A percentile compares a stretch with the other conserved stretches of the same genome.
phyloP scores from a whole-genome alignment of 1,140 invertebrate species.

The Trichonephila clavata region DNA sequence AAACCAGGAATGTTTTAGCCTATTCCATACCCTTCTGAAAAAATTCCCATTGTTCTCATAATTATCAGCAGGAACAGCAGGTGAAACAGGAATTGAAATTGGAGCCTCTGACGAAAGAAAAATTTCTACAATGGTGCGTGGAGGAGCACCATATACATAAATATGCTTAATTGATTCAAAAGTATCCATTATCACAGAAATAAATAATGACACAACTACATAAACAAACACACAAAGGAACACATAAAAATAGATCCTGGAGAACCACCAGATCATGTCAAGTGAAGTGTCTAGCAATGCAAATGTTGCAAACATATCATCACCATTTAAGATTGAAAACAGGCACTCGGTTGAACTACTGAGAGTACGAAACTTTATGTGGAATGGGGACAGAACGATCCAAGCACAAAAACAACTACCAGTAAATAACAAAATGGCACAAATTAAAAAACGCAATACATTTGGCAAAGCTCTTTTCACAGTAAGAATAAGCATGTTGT shows the following conservation, averaged over 20 bases:
- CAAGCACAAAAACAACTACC: constrained; percentile 99
- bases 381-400: constrained; percentile 98
- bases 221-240: constrained; percentile 99
- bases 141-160: constrained; percentile 40
- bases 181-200: constrained; percentile 99
- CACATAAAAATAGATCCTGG: constrained; percentile 96
- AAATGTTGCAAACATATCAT: constrained; percentile 99
- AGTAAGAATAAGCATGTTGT: constrained; percentile 98
- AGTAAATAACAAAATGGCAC: constrained; percentile 86
- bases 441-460: constrained; percentile 95
- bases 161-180: constrained; percentile 96
- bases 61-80: neutral
- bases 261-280: constrained; percentile 98
- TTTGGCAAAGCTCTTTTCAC: constrained; percentile 95
- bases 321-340: constrained; percentile 93
- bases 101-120: constrained; percentile 29
- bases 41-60: neutral
- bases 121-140: constrained; percentile 37
- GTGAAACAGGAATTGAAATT: neutral
- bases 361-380: constrained; percentile 96
- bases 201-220: constrained; percentile 97
- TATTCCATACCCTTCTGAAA: neutral
- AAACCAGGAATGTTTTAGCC: neutral
- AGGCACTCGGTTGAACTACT: constrained; percentile 94
- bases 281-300: constrained; percentile 86